These are phyloP conservation scores for Tuta absoluta DNA, from an alignment of 2,888 invertebrate species.

Conservation along the genomic window DNA sequence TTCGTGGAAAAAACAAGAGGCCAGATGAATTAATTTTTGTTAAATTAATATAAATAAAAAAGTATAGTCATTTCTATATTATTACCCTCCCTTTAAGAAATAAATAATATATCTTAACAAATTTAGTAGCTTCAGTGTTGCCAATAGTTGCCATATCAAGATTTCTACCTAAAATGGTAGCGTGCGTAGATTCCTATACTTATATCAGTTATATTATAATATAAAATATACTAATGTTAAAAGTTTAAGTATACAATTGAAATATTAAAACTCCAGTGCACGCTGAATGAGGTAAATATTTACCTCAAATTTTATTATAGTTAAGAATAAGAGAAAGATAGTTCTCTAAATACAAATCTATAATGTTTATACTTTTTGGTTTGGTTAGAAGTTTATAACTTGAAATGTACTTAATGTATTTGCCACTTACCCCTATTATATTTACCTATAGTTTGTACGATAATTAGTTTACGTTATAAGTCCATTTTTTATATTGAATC, in stretches of 20 bases:
- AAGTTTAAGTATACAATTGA: constrained; percentile 22
- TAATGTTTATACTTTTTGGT: constrained; percentile 2
- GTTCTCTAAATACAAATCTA: constrained; percentile 5
- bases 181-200: constrained; percentile 34
- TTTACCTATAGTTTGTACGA: constrained; percentile 24
- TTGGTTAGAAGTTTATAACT: background rate
- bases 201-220: constrained; percentile 21
- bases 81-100: background rate
- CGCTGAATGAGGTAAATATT: background rate
- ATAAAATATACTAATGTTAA: constrained; percentile 35
- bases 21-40: too few relatives aligned
- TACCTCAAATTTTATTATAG: background rate
- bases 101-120: background rate
- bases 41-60: too few relatives aligned
- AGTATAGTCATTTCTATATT: too few relatives aligned
- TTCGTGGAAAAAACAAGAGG: too few relatives aligned
- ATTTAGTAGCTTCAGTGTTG: constrained; percentile 26
- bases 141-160: constrained; percentile 31
- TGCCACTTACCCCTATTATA: constrained; percentile 11
- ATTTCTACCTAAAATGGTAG: constrained; percentile 29
- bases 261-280: constrained; percentile 10
- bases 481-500: constrained; percentile 20
- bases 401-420: constrained; percentile 23
- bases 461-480: constrained; percentile 17
- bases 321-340: background rate